Percentiles rank a stretch among this genome's conserved stretches.
Conservation (phyloP, 2,113 vertebrate genomes). For the Gobius niger region DNA sequence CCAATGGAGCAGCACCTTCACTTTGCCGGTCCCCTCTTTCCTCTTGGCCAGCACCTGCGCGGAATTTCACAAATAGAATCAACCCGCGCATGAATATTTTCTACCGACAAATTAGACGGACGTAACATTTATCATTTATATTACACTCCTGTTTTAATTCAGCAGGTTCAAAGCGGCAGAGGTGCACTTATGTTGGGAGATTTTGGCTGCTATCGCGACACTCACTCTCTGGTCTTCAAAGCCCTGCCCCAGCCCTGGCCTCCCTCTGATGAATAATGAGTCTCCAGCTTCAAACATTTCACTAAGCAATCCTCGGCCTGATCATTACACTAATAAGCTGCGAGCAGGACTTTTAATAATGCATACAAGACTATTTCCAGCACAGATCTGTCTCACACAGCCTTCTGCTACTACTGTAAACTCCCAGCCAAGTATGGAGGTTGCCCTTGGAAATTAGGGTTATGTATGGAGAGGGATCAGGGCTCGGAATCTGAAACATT, state of each 20-base stretch:
- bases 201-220: slow-evolving; percentile 17
- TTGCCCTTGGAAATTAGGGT: slow-evolving; percentile 1
- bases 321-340: slow-evolving; percentile 54
- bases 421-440: slow-evolving; percentile 20
- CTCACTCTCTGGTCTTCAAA: slow-evolving; percentile 40
- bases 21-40: slow-evolving; percentile 73
- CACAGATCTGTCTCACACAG: neutral
- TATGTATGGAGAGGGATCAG: slow-evolving; percentile 1
- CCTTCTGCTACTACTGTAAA: slow-evolving; percentile 25
- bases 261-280: slow-evolving; percentile 40
- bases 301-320: slow-evolving; percentile 39
- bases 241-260: slow-evolving; percentile 19
- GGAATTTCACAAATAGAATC: slow-evolving; percentile 12
- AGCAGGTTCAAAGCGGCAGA: slow-evolving; percentile 16
- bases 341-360: slow-evolving; percentile 54
- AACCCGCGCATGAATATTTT: neutral
- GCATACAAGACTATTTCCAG: slow-evolving; percentile 47
- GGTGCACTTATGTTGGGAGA: slow-evolving; percentile 11
- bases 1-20: slow-evolving; percentile 74
- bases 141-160: slow-evolving; percentile 12
- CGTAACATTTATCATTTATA: slow-evolving; percentile 10
- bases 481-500: slow-evolving; percentile 12
- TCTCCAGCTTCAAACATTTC: slow-evolving; percentile 50
- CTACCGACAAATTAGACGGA: neutral
- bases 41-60: slow-evolving; percentile 67